phyloP scores from a whole-genome alignment of 2,888 invertebrate species.

The Cheilosia impressa region DNA sequence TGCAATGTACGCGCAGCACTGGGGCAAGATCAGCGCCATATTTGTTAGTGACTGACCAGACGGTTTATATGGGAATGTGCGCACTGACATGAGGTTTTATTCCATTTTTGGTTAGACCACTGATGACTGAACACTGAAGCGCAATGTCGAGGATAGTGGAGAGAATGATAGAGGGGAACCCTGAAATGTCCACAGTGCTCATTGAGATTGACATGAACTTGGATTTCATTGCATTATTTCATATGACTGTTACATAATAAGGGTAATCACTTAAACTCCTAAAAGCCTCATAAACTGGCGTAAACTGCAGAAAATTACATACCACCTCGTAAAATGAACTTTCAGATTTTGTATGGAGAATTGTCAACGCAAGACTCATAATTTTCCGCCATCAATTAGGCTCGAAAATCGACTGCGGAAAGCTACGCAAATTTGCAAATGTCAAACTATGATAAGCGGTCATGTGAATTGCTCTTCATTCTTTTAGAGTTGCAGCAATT shows the following conservation, averaged over 20 bases:
- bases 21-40: constrained; percentile 68
- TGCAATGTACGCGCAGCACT: constrained; percentile 9
- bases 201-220: constrained; percentile 56
- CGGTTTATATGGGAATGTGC: constrained; percentile 48
- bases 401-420: too few relatives aligned
- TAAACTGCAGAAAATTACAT: too few relatives aligned
- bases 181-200: constrained; percentile 48
- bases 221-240: constrained; percentile 18
- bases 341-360: too few relatives aligned
- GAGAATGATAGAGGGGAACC: constrained; percentile 15
- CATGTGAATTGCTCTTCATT: too few relatives aligned
- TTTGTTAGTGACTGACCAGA: constrained; percentile 17
- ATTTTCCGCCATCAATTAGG: too few relatives aligned
- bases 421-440: too few relatives aligned
- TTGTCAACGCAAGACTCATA: too few relatives aligned
- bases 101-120: constrained; percentile 62
- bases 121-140: not conserved
- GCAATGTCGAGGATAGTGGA: constrained; percentile 22
- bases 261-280: too few relatives aligned
- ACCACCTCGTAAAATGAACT: too few relatives aligned
- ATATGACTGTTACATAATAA: not conserved
- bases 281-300: too few relatives aligned
- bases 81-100: constrained; percentile 42
- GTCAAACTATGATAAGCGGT: too few relatives aligned
- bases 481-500: too few relatives aligned